These are phyloP conservation scores for Masnerella sp. DNA, from an alignment of 2,888 invertebrate genomes.

Conservation along the genomic window DNA sequence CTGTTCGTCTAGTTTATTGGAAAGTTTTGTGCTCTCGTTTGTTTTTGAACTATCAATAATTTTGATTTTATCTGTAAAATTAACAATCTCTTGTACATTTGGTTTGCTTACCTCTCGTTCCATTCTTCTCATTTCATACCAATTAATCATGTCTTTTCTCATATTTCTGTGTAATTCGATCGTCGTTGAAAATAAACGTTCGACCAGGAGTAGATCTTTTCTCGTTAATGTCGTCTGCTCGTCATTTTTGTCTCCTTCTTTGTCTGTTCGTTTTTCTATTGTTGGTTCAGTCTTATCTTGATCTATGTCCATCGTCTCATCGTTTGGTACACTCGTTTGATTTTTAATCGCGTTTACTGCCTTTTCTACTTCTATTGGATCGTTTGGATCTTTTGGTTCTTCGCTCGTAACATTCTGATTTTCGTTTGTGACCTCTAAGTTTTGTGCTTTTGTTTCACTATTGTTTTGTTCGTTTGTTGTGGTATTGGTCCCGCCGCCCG, in stretches of 20 bases:
- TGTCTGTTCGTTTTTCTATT: too few relatives aligned
- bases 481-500: too few relatives aligned
- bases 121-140: constrained; percentile 5
- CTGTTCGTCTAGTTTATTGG: neutral
- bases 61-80: neutral
- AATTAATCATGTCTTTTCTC: constrained; percentile 17
- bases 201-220: neutral
- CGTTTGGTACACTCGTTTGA: too few relatives aligned
- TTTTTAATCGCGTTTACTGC: too few relatives aligned
- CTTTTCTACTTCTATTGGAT: too few relatives aligned
- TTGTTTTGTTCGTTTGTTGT: too few relatives aligned
- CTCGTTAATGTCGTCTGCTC: constrained; percentile 3
- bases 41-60: neutral
- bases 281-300: too few relatives aligned
- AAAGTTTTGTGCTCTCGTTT: neutral
- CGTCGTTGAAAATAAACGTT: constrained; percentile 6
- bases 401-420: too few relatives aligned
- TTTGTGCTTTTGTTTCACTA: too few relatives aligned
- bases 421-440: too few relatives aligned
- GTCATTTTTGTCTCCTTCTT: neutral
- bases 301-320: too few relatives aligned
- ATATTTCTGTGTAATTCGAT: constrained; percentile 13
- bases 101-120: constrained; percentile 18
- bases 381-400: too few relatives aligned
- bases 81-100: neutral